phyloP scores from a whole-genome alignment of 2,113 vertebrate species.

The Eretmochelys imbricata region DNA sequence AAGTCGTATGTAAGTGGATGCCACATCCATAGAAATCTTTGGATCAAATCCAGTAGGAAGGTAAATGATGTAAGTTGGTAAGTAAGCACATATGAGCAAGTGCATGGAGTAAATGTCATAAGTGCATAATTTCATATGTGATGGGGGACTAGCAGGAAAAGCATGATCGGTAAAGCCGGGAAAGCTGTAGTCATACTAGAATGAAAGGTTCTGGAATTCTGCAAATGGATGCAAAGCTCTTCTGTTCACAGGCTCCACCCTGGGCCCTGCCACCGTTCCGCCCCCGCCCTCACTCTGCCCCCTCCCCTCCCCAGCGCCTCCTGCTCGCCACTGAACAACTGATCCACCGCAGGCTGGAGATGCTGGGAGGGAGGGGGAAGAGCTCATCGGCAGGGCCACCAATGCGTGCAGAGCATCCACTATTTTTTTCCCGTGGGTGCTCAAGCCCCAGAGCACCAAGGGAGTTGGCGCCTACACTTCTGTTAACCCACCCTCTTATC shows the following conservation, averaged over 20 bases:
- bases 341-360: too few relatives aligned
- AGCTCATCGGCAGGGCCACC: too few relatives aligned
- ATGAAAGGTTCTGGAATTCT: background rate
- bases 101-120: background rate
- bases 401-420: too few relatives aligned
- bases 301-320: too few relatives aligned
- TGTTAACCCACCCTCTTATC: background rate
- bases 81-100: background rate
- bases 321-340: too few relatives aligned
- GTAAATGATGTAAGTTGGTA: background rate
- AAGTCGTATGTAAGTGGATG: background rate
- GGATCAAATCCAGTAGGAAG: background rate
- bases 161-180: background rate
- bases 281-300: too few relatives aligned
- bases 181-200: background rate
- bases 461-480: background rate
- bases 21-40: background rate
- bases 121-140: background rate
- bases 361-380: too few relatives aligned
- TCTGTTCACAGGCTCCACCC: background rate
- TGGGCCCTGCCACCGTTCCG: too few relatives aligned
- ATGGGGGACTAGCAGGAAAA: background rate
- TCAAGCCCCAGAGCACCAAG: too few relatives aligned
- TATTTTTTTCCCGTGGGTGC: too few relatives aligned
- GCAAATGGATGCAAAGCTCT: background rate